These are phyloP conservation scores for Lutjanus campechanus DNA, from an alignment of 2,797 vertebrate species.

Conservation along the genomic window DNA sequence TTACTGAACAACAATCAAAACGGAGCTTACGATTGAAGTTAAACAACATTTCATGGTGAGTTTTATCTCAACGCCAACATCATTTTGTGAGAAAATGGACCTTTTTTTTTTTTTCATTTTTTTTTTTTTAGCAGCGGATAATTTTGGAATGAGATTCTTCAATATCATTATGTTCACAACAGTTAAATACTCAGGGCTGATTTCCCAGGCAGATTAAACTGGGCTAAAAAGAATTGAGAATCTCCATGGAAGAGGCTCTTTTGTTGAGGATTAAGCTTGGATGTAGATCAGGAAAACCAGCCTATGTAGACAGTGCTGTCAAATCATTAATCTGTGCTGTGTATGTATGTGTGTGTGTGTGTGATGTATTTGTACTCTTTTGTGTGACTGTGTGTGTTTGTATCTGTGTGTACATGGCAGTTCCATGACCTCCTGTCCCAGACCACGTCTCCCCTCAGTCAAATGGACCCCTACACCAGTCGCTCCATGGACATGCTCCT, in stretches of 20 bases:
- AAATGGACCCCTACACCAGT: constrained; percentile 91
- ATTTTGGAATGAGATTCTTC: constrained; percentile 70
- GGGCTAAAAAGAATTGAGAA: constrained; percentile 57
- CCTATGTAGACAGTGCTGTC: constrained; percentile 51
- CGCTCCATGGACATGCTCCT: constrained; percentile 93
- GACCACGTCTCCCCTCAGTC: constrained; percentile 90
- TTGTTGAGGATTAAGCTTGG: constrained; percentile 65
- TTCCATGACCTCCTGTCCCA: constrained; percentile 95
- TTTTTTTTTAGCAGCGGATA: constrained; percentile 24
- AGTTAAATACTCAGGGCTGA: constrained; percentile 63
- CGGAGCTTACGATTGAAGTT: constrained; percentile 30
- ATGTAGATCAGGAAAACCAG: constrained; percentile 61
- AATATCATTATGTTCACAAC: constrained; percentile 66
- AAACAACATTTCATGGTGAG: constrained; percentile 14
- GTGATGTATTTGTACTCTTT: constrained; percentile 22
- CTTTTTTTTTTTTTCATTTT: constrained; percentile 37
- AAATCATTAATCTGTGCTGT: constrained; percentile 56
- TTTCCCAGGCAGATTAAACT: constrained; percentile 76
- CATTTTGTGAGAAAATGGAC: constrained; percentile 59
- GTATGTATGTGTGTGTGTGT: constrained; percentile 35
- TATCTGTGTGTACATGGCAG: constrained; percentile 77
- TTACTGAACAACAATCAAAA: constrained; percentile 18
- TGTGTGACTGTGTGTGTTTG: constrained; percentile 1
- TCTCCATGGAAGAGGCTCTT: constrained; percentile 62
- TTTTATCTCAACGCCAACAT: constrained; percentile 36